Evolutionary conservation across 2,888 invertebrate species (phyloP).

Genomic region (Euzophera pinguis): DNA sequence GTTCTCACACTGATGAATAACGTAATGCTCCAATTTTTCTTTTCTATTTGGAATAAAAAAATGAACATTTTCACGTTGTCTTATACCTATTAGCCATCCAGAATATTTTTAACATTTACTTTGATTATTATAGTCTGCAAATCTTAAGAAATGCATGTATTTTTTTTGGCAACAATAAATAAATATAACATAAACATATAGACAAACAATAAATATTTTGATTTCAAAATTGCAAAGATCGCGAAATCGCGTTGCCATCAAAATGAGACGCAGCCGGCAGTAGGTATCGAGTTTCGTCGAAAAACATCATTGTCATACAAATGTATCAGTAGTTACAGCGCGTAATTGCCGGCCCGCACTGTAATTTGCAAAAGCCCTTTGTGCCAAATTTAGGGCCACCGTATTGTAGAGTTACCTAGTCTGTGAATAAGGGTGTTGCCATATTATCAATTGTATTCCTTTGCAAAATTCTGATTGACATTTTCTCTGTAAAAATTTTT

Average conservation of each 20-base stretch:
- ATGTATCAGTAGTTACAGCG: slow-evolving; percentile 71
- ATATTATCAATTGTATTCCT: neutral
- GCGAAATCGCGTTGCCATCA: slow-evolving; percentile 2
- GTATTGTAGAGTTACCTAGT: slow-evolving; percentile 1
- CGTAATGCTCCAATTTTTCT: too few species aligned
- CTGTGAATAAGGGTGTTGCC: neutral
- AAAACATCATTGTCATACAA: slow-evolving; percentile 76
- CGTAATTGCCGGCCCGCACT: slow-evolving; percentile 67
- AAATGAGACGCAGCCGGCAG: slow-evolving; percentile 8
- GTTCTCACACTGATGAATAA: too few species aligned
- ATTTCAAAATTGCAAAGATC: neutral
- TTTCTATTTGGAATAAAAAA: too few species aligned
- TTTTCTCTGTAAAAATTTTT: too few species aligned
- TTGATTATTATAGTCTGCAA: too few species aligned
- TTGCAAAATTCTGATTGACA: neutral
- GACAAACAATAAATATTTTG: too few species aligned
- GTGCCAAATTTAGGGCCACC: slow-evolving; percentile 45
- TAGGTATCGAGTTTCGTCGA: slow-evolving; percentile 62
- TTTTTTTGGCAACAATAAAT: too few species aligned
- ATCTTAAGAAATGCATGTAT: too few species aligned
- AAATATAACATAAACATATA: too few species aligned
- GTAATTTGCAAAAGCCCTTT: slow-evolving; percentile 68
- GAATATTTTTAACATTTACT: too few species aligned
- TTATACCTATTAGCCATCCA: too few species aligned
- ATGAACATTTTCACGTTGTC: too few species aligned